phyloP scores from a whole-genome alignment of 2,113 vertebrate genomes.

The Heterotilapia buettikoferi region DNA sequence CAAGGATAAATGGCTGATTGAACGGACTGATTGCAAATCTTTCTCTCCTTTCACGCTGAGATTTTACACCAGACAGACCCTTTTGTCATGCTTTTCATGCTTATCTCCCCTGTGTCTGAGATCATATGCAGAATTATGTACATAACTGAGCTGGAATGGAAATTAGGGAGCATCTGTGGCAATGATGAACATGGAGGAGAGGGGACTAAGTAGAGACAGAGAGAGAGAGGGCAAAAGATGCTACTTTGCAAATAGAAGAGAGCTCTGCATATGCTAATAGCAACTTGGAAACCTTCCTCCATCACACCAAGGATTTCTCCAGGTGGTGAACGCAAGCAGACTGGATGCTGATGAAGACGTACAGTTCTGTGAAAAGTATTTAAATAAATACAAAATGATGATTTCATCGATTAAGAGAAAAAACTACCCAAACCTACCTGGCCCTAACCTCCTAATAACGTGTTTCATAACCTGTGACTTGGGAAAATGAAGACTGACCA shows the following conservation, averaged over 20 bases:
- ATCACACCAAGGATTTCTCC: conserved; percentile 29
- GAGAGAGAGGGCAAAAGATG: background rate
- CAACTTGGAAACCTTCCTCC: conserved; percentile 17
- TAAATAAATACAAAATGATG: background rate
- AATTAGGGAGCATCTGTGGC: conserved; percentile 58
- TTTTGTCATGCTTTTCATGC: background rate
- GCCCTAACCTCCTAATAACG: accelerated
- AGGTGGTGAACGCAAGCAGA: conserved; percentile 9
- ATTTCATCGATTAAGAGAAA: background rate
- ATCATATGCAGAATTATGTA: conserved; percentile 75
- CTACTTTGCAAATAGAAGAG: conserved; percentile 22
- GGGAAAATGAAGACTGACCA: background rate
- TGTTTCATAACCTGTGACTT: background rate
- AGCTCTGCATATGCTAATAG: conserved; percentile 42
- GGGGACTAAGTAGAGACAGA: background rate
- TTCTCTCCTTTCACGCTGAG: background rate
- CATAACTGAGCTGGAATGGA: conserved; percentile 62
- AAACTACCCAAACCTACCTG: background rate
- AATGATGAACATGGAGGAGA: conserved; percentile 21
- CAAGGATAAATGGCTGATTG: background rate
- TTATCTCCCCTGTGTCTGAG: conserved; percentile 1
- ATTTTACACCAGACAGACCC: background rate
- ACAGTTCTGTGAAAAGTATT: background rate
- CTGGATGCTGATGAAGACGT: conserved; percentile 20
- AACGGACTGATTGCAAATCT: background rate